Base-by-base conservation (phyloP, 2,113 vertebrate genomes). In the Pycnonotus jocosus region DNA sequence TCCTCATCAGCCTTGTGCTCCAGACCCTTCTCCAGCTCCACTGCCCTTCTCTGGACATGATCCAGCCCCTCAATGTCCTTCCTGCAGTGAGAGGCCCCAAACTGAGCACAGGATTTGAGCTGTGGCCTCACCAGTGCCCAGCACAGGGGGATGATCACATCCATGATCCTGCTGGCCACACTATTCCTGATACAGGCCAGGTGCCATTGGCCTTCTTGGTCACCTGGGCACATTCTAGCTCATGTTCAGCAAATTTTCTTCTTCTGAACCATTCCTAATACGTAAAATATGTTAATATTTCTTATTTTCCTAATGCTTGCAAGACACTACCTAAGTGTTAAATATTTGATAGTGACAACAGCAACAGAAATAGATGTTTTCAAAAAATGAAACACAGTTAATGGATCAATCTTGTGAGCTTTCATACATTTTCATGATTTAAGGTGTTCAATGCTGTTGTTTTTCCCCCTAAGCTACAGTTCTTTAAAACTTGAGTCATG, bases 11-110 rank as follows among this genome's bases (percentile, higher is more conserved):
- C 7, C 7, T 25, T 64, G 18, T 64, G 11, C 23, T 87, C n/a
- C 12, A 83, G 23, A 27, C 8, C 2, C 14, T 33, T 68, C 15
- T 9, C 11, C 60, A 87, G 8, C 16, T 62, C 31, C 0, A 0
- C 3, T 78, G 38, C 2, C 16, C 16, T 58, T 69, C 30, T 58
- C n/a, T 65, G 61, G 24, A 64, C 6, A 2, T 0, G 0, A 0
- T 45, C 28, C 42, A 78, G 10, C 4, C 13, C 12, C 12, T 79
- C 44, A 24, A 1, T 23, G 22, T 48, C 15, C 10, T 15, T 28
- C 30, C 10, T 20, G 12, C 6, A 27, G 5, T 17, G 56, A 42
- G 12, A 9, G 1, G 4, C 19, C 22, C 30, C 9, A 15, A 70
- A 54, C 9, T 80, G 31, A 8, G 18, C 21, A 8, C 30, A 54